A percentile compares a stretch with the other conserved stretches of the same genome.
Evolutionary conservation across 2,797 vertebrate species (phyloP).

Genomic region (Manis pentadactyla): DNA sequence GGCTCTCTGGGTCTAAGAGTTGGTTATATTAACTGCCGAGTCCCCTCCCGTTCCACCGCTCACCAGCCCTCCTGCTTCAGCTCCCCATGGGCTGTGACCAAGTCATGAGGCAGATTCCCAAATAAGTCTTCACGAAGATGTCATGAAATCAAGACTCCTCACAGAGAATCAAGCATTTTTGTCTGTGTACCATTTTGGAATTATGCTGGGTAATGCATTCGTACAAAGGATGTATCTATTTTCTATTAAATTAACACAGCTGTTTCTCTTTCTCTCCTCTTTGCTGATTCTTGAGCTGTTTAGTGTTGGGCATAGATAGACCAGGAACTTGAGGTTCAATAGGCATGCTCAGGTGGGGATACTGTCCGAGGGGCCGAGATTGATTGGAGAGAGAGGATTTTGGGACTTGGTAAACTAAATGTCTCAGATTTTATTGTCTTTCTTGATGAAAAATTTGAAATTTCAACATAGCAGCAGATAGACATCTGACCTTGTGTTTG

Average conservation of each 20-base stretch:
- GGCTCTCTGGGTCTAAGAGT: neutral
- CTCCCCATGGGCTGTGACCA: neutral
- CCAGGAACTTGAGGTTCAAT: neutral
- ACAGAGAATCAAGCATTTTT: neutral
- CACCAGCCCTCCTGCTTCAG: neutral
- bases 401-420: neutral
- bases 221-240: neutral
- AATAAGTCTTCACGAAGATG: neutral
- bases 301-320: neutral
- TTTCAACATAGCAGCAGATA: constrained; percentile 48
- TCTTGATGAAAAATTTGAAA: constrained; percentile 16
- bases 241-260: neutral
- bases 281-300: neutral
- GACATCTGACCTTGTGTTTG: neutral
- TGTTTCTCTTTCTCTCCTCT: neutral
- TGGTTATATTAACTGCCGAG: neutral
- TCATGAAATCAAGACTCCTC: neutral
- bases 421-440: constrained; percentile 24
- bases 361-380: neutral
- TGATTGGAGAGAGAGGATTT: neutral
- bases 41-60: neutral
- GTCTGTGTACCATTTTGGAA: neutral
- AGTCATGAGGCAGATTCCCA: neutral
- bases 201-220: neutral
- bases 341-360: neutral